Base-by-base conservation (phyloP, 2,797 vertebrate species). In the Artibeus jamaicensis region DNA sequence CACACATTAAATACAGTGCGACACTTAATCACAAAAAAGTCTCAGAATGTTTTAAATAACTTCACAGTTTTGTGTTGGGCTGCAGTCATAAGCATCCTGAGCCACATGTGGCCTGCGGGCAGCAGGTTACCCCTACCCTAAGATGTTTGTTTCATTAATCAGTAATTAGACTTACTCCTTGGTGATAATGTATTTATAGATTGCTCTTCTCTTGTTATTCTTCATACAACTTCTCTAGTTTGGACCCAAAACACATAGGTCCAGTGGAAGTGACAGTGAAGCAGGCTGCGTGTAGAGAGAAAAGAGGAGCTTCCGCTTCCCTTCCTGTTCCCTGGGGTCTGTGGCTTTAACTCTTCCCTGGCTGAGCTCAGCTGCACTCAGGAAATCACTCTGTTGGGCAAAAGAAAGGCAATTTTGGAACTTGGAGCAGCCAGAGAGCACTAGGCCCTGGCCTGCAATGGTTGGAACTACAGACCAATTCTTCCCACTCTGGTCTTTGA, bases 131-230 rank as follows among this genome's bases (percentile, higher is more conserved):
- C 32, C 12, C 32, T 15, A 5, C 32, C 65, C 32, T 57, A 65
- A 87, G 11, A 29, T 73, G 14, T 89, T 94, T 86, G 70, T 88
- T 50, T 82, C 39, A 65, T 84, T 32, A 84, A 55, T 67, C 44
- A 84, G 32, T 89, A 50, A 71, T 83, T 68, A 77, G n/a, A 70
- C 74, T 53, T 90, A 92, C 77, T 91, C 74, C 26, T 91, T 74
- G 26, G n/a, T 82, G 32, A 50, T 65, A 83, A 50, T 53, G 26
- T 39, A 37, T 59, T 83, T 84, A 79, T 84, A 89, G 12, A 44
- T 93, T 89, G 32, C 9, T 94, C 89, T 94, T 95, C 22, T 91
- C 81, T 67, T 81, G 32, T 86, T 89, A 46, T 29, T 85, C 55
- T 91, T 95, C 71, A 65, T 34, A 85, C 57, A 84, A 59, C 88